Percentiles rank a stretch among this genome's conserved stretches.
phyloP scores from a whole-genome alignment of 2,888 invertebrate species.

The Ochropleura plecta region DNA sequence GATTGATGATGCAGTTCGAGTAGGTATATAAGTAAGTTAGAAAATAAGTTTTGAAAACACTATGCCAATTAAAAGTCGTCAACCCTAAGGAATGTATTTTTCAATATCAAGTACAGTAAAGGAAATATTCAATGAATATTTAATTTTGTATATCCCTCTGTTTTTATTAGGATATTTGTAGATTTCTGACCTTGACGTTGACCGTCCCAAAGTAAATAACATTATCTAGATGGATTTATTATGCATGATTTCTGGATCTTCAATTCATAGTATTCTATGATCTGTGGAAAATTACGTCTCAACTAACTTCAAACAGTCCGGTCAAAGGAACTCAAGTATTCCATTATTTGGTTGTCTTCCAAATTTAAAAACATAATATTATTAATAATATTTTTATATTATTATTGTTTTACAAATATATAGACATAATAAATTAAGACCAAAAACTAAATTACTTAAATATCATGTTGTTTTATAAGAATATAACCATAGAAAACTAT shows the following conservation, averaged over 20 bases:
- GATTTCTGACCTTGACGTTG: constrained; percentile 56
- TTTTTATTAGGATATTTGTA: constrained; percentile 43
- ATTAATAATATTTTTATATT: not conserved
- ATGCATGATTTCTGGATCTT: constrained; percentile 45
- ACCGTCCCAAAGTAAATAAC: constrained; percentile 26
- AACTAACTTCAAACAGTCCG: constrained; percentile 10
- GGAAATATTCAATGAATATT: constrained; percentile 70
- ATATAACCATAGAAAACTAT: no score
- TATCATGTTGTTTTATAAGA: no score
- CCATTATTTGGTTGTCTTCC: not conserved
- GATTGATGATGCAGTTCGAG: no score
- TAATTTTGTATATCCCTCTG: constrained; percentile 50
- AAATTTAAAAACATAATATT: not conserved
- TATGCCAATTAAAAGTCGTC: not conserved
- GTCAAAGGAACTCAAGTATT: not conserved
- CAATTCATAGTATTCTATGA: constrained; percentile 8
- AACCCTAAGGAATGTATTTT: constrained; percentile 59
- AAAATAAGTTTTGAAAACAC: not conserved
- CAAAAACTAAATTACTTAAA: no score
- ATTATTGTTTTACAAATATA: not conserved
- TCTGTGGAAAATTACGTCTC: not conserved
- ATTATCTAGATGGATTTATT: constrained; percentile 20
- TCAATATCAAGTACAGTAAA: constrained; percentile 60
- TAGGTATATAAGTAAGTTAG: not conserved
- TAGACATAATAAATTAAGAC: no score